These are phyloP conservation scores for Pachyuromys duprasi DNA, from an alignment of 2,797 vertebrate species.

Conservation along the genomic window DNA sequence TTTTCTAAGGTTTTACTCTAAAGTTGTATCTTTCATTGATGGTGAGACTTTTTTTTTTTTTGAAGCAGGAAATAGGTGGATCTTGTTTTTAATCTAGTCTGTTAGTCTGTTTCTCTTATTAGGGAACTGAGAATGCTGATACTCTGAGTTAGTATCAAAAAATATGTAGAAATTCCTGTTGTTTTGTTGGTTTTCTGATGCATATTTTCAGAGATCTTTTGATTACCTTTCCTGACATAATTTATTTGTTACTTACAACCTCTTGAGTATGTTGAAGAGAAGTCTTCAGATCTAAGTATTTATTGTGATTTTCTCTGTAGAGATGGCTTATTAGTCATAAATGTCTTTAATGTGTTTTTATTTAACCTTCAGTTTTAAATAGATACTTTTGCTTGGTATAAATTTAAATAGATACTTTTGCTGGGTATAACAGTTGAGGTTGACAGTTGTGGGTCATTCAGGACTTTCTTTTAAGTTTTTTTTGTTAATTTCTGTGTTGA, in stretches of 20 bases:
- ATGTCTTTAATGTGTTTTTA: neutral
- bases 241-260: neutral
- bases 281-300: neutral
- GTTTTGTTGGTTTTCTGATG: neutral
- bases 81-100: neutral
- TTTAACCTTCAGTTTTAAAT: neutral
- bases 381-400: neutral
- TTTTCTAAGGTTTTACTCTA: neutral
- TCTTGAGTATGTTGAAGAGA: neutral
- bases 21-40: neutral
- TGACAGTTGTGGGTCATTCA: neutral
- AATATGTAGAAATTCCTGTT: neutral
- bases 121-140: neutral
- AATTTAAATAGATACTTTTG: neutral
- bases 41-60: too few relatives aligned
- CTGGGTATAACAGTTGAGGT: neutral
- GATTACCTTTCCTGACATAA: too few relatives aligned
- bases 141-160: neutral
- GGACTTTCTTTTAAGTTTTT: neutral
- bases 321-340: neutral
- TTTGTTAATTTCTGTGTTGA: neutral
- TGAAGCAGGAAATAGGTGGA: neutral
- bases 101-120: neutral
- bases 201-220: neutral
- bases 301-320: neutral